Evolutionary conservation across 1,140 invertebrate genomes (phyloP).

Genomic region (Leptopilina boulardi): DNA sequence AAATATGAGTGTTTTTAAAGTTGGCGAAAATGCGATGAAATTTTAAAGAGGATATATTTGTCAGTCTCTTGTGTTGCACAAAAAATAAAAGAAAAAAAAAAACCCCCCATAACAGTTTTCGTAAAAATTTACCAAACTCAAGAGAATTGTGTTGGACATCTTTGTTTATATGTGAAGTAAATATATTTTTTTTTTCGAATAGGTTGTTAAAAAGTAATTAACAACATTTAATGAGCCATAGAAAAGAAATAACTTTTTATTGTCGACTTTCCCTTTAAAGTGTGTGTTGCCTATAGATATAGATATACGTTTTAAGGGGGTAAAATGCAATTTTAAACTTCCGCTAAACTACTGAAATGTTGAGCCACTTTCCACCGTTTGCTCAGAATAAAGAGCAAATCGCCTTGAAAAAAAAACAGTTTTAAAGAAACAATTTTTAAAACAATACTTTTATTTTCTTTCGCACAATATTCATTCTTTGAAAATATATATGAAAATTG

Average conservation of each 20-base stretch:
- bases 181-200: not conserved
- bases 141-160: not conserved
- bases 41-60: not conserved
- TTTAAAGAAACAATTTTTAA: not conserved
- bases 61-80: too few relatives aligned
- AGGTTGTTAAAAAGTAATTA: not conserved
- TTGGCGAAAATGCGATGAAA: not conserved
- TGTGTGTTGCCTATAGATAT: not conserved
- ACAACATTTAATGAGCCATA: conserved; percentile 3
- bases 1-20: not conserved
- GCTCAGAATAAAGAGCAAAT: not conserved
- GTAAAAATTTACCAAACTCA: not conserved
- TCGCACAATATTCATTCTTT: too few relatives aligned
- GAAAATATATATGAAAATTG: too few relatives aligned
- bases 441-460: too few relatives aligned
- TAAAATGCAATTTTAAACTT: conserved; percentile 1
- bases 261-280: not conserved
- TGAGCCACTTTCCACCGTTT: not conserved
- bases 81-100: not conserved
- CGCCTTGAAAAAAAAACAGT: not conserved
- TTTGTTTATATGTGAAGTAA: not conserved
- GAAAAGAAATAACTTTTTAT: conserved; percentile 10
- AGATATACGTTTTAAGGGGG: not conserved
- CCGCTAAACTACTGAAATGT: conserved; percentile 1
- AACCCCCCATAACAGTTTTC: not conserved